Evolutionary conservation across 2,888 invertebrate species (phyloP).

Genomic region (Drosophila vallismaia): DNA sequence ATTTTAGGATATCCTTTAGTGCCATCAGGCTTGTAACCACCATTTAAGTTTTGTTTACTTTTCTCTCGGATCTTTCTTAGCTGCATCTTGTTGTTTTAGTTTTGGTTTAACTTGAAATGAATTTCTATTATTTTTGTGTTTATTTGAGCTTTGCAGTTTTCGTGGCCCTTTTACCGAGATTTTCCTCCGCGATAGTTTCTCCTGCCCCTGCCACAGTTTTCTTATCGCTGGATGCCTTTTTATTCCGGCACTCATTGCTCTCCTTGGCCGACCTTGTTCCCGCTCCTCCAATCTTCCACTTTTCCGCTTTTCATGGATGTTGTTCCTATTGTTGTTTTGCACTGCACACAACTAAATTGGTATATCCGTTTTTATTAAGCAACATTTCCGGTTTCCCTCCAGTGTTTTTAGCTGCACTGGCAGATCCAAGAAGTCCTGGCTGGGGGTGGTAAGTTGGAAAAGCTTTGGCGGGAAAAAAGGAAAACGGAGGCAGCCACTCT

Average conservation of each 20-base stretch:
- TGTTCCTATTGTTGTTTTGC: slow-evolving; percentile 44
- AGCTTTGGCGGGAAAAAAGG: neutral
- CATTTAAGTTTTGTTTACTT: slow-evolving; percentile 8
- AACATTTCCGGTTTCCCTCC: slow-evolving; percentile 76
- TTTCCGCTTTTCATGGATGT: slow-evolving; percentile 24
- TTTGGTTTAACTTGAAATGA: slow-evolving; percentile 77
- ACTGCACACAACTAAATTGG: slow-evolving; percentile 77
- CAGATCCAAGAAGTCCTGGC: slow-evolving; percentile 23
- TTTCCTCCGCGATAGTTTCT: slow-evolving; percentile 3
- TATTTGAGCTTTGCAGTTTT: slow-evolving; percentile 72
- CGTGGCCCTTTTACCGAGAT: neutral
- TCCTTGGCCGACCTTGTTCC: slow-evolving; percentile 44
- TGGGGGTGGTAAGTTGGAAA: slow-evolving; percentile 8
- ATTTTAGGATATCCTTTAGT: slow-evolving; percentile 3
- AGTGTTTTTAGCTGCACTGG: slow-evolving; percentile 66
- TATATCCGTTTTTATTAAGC: slow-evolving; percentile 80
- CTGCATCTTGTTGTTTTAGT: slow-evolving; percentile 61
- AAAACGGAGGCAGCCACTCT: slow-evolving; percentile 50
- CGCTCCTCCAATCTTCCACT: too few species aligned
- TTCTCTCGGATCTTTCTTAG: slow-evolving; percentile 5
- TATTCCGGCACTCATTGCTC: slow-evolving; percentile 70
- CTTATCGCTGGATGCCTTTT: slow-evolving; percentile 55
- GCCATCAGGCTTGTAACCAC: neutral
- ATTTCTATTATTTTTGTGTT: slow-evolving; percentile 79
- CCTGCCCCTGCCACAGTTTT: slow-evolving; percentile 2